Evolutionary conservation across 2,797 vertebrate species (phyloP), one percentile per base, ranked within the genome.

Genomic region (Chelonia mydas): DNA sequence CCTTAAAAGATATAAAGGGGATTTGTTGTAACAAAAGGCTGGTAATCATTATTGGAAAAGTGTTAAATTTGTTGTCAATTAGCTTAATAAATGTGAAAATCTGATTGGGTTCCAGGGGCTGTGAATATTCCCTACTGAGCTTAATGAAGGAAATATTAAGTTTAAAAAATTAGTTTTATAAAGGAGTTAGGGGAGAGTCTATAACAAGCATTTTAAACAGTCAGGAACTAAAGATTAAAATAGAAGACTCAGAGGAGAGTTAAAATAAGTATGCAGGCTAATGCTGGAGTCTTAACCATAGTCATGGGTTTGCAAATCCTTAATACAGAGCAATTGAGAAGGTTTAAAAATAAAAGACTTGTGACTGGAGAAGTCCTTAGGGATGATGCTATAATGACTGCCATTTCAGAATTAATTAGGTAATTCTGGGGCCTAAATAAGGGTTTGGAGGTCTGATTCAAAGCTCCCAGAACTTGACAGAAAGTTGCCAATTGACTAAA

Each of bases 101-200:
- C 68, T 94, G 31, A 78, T 7, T 57, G 3, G 1, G 84, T 94
- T 94, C 25, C 78, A 86, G 51, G n/a, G 83, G 57, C 2, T 79
- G 45, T 78, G 11, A 76, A 2, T 50, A 21, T 84, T 65, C 51
- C 23, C 16, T 84, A 25, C n/a, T 83, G 86, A 90, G 3, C 2
- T 88, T 78, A 88, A 55, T 92, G 61, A 84, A 31, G 89, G 88
- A 95, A 81, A 84, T 50, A 80, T 55, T 54, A 79, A 4, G 81
- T 76, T 87, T 86, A 77, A 90, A 57, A 11, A 81, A 45, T 47
- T 9, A 72, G 25, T 82, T 93, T 91, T 80, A 88, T 23, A 82
- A 87, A 93, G 11, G 2, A 50, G 15, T 76, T 7, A 25, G 2
- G 0, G 2, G 1, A 3, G 54, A 80, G 23, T n/a, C 1, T 0